phyloP scores from a whole-genome alignment of 2,888 invertebrate genomes.

The Troides helena region DNA sequence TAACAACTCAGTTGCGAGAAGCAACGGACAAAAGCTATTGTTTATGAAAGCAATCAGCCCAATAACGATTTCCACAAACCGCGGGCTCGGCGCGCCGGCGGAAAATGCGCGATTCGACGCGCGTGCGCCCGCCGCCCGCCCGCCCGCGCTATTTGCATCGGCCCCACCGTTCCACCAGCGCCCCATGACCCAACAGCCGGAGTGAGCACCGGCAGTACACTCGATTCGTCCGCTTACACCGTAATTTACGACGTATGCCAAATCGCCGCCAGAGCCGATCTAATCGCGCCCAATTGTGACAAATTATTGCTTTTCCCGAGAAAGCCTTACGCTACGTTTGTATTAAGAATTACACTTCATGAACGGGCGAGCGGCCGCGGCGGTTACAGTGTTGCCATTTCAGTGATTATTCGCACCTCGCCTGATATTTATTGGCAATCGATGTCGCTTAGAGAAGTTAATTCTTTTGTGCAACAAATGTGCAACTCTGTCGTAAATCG shows the following conservation, averaged over 20 bases:
- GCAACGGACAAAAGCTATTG: slow-evolving; percentile 74
- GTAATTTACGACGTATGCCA: slow-evolving; percentile 78
- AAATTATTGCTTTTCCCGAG: slow-evolving; percentile 79
- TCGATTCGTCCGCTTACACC: slow-evolving; percentile 58
- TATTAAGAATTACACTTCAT: slow-evolving; percentile 69
- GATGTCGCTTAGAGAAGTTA: slow-evolving; percentile 72
- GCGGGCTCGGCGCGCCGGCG: slow-evolving; percentile 58
- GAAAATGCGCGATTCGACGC: slow-evolving; percentile 77
- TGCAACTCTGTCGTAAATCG: slow-evolving; percentile 65
- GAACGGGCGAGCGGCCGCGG: slow-evolving; percentile 43
- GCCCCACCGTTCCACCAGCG: slow-evolving; percentile 49
- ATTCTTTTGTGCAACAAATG: slow-evolving; percentile 67
- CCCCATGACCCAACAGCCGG: slow-evolving; percentile 37
- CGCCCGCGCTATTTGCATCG: slow-evolving; percentile 64
- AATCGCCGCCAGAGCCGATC: slow-evolving; percentile 76
- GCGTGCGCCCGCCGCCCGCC: slow-evolving; percentile 65
- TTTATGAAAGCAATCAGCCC: slow-evolving; percentile 80
- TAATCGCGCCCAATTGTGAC: slow-evolving; percentile 79
- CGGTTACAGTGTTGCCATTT: slow-evolving; percentile 67
- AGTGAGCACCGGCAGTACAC: slow-evolving; percentile 49
- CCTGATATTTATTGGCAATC: slow-evolving; percentile 71
- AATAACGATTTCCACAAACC: slow-evolving; percentile 79
- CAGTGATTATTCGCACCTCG: slow-evolving; percentile 66
- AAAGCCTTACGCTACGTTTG: slow-evolving; percentile 71
- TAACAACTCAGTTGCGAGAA: slow-evolving; percentile 65